phyloP scores from a whole-genome alignment of 1,140 invertebrate genomes.

The Drosophila sucinea region DNA sequence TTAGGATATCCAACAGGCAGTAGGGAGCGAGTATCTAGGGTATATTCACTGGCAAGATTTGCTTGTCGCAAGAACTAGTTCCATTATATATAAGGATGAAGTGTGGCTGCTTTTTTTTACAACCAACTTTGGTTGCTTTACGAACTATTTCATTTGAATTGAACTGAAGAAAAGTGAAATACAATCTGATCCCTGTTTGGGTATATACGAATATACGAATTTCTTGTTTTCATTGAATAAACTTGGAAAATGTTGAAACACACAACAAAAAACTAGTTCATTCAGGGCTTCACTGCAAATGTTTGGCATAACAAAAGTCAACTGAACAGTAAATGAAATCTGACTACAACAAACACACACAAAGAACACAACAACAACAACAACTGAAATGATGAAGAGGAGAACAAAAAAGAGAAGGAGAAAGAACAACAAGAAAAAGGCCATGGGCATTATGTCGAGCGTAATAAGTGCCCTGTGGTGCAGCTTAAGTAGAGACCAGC shows the following conservation, averaged over 20 bases:
- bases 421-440: constrained; percentile 6
- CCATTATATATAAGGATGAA: background rate
- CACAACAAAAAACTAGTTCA: background rate
- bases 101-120: too few relatives aligned
- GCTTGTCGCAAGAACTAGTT: too few relatives aligned
- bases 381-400: background rate
- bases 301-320: background rate
- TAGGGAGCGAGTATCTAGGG: background rate
- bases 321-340: constrained; percentile 24
- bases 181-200: too few relatives aligned
- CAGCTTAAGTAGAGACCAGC: constrained; percentile 29
- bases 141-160: too few relatives aligned
- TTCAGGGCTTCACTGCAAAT: background rate
- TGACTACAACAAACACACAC: background rate
- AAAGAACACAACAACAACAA: constrained; percentile 15
- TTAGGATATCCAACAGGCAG: constrained; percentile 36
- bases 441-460: constrained; percentile 34
- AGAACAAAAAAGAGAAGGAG: background rate
- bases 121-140: too few relatives aligned
- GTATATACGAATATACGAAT: too few relatives aligned
- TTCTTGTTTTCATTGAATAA: too few relatives aligned
- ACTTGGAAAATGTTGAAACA: background rate
- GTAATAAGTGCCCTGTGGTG: constrained; percentile 45
- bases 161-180: too few relatives aligned
- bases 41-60: background rate